Percentiles rank a stretch among this genome's conserved stretches.
These are phyloP conservation scores for Sitta europaea DNA, from an alignment of 2,113 vertebrate genomes.

Conservation along the genomic window DNA sequence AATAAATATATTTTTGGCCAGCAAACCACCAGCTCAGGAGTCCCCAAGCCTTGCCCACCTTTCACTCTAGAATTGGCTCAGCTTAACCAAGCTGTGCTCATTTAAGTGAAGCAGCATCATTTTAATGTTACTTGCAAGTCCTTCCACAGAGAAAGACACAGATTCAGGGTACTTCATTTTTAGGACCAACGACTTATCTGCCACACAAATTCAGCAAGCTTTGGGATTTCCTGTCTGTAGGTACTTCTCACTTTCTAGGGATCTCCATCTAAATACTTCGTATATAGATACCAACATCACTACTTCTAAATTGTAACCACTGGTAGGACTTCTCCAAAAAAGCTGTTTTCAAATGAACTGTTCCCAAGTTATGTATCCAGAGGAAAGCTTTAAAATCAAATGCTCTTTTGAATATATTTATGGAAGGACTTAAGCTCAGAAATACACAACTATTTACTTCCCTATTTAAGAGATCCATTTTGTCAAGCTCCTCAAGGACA, in stretches of 20 bases:
- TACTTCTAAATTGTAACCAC: background rate
- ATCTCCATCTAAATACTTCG: background rate
- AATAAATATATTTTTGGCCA: background rate
- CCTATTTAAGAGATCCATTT: background rate
- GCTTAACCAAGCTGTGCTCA: background rate
- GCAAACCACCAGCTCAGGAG: background rate
- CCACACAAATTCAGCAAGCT: background rate
- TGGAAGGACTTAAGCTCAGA: background rate
- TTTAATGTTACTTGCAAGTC: background rate
- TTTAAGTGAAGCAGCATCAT: background rate
- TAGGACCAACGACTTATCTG: background rate
- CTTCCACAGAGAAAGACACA: background rate
- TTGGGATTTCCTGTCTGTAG: background rate
- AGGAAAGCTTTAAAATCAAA: background rate
- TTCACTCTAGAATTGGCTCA: background rate
- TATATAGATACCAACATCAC: fast-evolving
- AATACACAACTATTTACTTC: background rate
- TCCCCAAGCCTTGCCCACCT: background rate
- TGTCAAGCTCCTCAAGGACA: background rate
- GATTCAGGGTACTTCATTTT: background rate
- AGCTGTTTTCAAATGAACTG: no score
- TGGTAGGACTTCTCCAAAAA: background rate
- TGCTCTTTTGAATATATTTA: background rate
- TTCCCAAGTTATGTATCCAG: fast-evolving
- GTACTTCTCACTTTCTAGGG: background rate